These are phyloP conservation scores for Pitta sordida DNA, from an alignment of 2,113 vertebrate species.

Conservation along the genomic window DNA sequence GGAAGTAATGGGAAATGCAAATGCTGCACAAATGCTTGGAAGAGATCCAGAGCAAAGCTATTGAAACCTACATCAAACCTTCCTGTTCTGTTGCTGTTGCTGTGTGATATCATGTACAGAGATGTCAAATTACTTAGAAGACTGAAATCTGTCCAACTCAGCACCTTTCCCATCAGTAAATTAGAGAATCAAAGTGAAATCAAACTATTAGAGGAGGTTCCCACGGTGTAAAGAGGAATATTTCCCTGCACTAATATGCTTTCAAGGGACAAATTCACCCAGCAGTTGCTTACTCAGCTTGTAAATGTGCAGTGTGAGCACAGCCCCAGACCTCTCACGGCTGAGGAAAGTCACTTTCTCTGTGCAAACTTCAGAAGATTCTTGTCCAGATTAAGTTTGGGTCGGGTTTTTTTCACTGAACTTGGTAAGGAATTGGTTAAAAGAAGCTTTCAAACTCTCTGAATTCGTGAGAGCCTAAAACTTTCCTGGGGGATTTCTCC, in stretches of 20 bases:
- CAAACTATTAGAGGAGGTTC: slow-evolving; percentile 9
- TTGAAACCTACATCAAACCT: slow-evolving; percentile 41
- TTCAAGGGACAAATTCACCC: slow-evolving; percentile 1
- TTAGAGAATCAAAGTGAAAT: slow-evolving; percentile 35
- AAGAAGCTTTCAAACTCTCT: not conserved
- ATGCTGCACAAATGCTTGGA: slow-evolving; percentile 29
- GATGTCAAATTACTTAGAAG: slow-evolving; percentile 33
- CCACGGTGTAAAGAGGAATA: not conserved
- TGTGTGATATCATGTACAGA: slow-evolving; percentile 1
- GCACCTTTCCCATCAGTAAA: slow-evolving; percentile 28
- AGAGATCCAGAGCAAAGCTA: slow-evolving; percentile 10
- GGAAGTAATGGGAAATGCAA: not conserved
- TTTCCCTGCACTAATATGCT: not conserved
- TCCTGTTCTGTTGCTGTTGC: slow-evolving; percentile 29
- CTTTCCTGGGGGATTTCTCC: not conserved
- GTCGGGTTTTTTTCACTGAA: not conserved
- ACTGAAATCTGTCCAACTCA: slow-evolving; percentile 29
- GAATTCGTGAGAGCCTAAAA: not conserved
- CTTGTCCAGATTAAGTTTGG: not conserved
- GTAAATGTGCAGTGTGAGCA: not conserved
- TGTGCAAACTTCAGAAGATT: not conserved
- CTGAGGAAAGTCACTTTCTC: not conserved
- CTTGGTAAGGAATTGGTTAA: not conserved
- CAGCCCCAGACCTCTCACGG: not conserved
- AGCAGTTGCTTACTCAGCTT: not conserved